Conservation (phyloP, 2,113 vertebrate species). For the Campylomormyrus tamandua region DNA sequence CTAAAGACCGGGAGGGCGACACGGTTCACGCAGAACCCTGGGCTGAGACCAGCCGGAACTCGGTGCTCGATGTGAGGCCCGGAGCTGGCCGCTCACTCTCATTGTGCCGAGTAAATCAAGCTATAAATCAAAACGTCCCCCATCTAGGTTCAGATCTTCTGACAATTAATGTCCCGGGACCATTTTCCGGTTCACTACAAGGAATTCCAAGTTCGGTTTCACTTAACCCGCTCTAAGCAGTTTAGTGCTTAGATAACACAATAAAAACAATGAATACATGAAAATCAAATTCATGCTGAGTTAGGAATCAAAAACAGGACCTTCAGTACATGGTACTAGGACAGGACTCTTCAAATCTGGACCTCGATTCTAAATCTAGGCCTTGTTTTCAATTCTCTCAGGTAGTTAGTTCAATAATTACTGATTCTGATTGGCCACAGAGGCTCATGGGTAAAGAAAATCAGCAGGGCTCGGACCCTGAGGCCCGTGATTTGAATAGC, state of each 20-base stretch:
- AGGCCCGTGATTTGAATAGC: no score
- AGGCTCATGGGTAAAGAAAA: no score
- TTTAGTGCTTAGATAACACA: not conserved
- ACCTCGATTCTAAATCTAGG: no score
- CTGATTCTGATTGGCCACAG: no score
- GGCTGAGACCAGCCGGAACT: slow-evolving; percentile 20
- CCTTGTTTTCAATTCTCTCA: no score
- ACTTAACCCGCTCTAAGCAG: slow-evolving; percentile 1
- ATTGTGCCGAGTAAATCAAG: slow-evolving; percentile 45
- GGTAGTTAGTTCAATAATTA: no score
- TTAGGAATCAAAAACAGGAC: not conserved
- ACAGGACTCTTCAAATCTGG: no score
- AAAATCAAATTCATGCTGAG: not conserved
- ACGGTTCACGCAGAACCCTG: slow-evolving; percentile 23
- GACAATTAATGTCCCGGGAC: slow-evolving; percentile 48
- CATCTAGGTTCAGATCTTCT: slow-evolving; percentile 54
- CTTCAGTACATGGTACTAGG: not conserved
- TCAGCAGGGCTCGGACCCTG: no score
- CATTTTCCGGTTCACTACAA: slow-evolving; percentile 40
- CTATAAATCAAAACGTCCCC: slow-evolving; percentile 56
- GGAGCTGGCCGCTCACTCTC: slow-evolving; percentile 2
- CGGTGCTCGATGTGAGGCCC: not conserved
- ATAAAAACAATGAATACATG: not conserved
- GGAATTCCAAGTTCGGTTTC: slow-evolving; percentile 33
- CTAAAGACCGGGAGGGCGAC: slow-evolving; percentile 18